Conservation (phyloP, 2,113 vertebrate species). For the Leptodactylus fuscus region DNA sequence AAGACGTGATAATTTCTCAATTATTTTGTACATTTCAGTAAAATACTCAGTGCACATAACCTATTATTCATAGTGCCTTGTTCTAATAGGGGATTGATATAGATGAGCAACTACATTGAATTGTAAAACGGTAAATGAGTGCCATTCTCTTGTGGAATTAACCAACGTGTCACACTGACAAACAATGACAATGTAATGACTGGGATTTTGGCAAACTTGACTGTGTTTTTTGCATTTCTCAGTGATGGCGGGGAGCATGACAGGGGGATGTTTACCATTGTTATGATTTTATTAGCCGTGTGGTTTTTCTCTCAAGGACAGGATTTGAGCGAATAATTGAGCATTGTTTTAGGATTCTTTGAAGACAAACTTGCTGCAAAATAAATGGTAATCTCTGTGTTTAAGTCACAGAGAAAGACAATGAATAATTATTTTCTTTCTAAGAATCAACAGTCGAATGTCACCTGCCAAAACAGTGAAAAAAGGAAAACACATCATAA, state of each 20-base stretch:
- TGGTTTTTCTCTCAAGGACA: not conserved
- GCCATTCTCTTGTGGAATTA: not conserved
- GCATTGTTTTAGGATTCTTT: constrained; percentile 46
- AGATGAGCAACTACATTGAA: constrained; percentile 7
- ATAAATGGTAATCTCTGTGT: not conserved
- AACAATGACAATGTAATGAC: not conserved
- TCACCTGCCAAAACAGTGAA: not conserved
- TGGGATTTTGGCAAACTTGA: not conserved
- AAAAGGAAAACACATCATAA: not conserved
- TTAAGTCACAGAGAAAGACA: constrained; percentile 19
- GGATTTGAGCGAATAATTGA: constrained; percentile 33
- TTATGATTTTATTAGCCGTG: constrained; percentile 14
- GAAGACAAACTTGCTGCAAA: not conserved
- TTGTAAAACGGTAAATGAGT: not conserved
- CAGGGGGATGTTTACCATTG: constrained; percentile 14
- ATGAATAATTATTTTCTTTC: constrained; percentile 16
- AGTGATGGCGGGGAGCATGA: constrained; percentile 35
- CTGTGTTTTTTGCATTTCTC: not conserved
- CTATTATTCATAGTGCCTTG: not conserved
- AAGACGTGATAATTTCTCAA: not conserved
- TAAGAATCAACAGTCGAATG: not conserved
- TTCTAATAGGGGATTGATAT: not conserved
- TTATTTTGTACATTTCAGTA: not conserved
- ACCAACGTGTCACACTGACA: not conserved
- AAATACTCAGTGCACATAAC: not conserved